Evolutionary conservation across 2,113 vertebrate species (phyloP).

Genomic region (Sporophila hypoxantha): DNA sequence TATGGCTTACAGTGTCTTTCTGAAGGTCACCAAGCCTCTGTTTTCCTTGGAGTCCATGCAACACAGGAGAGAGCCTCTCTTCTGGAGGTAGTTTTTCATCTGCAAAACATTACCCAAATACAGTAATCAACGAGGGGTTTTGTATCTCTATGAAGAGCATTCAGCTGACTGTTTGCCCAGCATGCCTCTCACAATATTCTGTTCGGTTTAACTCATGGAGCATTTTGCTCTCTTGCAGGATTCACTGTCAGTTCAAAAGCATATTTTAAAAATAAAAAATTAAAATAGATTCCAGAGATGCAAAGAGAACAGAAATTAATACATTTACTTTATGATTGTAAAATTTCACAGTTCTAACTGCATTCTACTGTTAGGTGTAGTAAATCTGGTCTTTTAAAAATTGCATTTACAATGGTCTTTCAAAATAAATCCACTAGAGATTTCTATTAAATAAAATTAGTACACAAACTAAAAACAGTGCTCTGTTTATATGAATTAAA

Average conservation of each 20-base stretch:
- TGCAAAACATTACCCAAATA: neutral
- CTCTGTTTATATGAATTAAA: neutral
- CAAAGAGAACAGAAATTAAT: neutral
- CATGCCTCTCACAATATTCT: neutral
- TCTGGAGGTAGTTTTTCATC: neutral
- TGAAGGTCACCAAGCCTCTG: neutral
- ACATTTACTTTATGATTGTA: neutral
- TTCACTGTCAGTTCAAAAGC: accelerated
- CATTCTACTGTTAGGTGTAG: neutral
- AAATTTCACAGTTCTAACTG: neutral
- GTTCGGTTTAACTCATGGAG: neutral
- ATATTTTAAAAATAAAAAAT: neutral
- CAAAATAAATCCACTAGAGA: neutral
- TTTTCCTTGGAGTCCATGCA: neutral
- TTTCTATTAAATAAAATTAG: neutral
- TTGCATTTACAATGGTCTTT: neutral
- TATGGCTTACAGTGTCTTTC: neutral
- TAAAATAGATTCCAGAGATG: neutral
- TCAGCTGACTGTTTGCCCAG: neutral
- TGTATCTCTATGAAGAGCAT: neutral
- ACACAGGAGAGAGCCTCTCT: neutral
- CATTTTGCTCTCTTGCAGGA: neutral
- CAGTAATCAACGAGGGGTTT: neutral
- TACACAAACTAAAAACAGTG: neutral
- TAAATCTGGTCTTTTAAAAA: neutral